Evolutionary conservation across 2,113 vertebrate species (phyloP).

Genomic region (Pipa parva): DNA sequence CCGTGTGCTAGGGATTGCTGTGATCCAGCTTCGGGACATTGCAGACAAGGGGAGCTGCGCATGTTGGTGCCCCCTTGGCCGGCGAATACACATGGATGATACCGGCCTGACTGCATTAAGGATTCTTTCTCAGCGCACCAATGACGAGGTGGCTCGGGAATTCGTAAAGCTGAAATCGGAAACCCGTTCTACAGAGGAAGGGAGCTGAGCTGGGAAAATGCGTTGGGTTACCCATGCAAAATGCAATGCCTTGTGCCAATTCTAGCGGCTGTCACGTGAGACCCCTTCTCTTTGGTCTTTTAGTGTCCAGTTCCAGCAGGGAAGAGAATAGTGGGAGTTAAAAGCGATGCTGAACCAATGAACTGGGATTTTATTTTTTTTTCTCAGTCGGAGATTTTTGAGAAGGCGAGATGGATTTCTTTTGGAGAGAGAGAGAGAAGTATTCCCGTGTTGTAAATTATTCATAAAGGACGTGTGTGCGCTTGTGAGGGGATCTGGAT

Average conservation of each 20-base stretch:
- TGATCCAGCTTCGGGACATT: conserved; percentile 86
- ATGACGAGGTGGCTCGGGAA: conserved; percentile 93
- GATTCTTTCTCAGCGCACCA: conserved; percentile 95
- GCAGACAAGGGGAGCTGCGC: conserved; percentile 84
- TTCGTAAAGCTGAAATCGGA: conserved; percentile 96
- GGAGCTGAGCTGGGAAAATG: conserved; percentile 67
- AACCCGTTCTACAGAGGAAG: conserved; percentile 86
- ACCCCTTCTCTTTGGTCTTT: background rate
- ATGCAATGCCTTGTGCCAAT: conserved; percentile 53
- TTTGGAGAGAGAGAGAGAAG: background rate
- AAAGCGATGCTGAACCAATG: no score
- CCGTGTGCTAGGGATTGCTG: conserved; percentile 80
- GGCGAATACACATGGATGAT: conserved; percentile 88
- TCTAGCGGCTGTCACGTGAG: conserved; percentile 15
- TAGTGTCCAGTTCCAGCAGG: background rate
- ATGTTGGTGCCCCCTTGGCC: conserved; percentile 89
- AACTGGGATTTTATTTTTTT: background rate
- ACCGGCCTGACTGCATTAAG: conserved; percentile 89
- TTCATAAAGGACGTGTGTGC: conserved; percentile 9
- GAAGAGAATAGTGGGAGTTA: background rate
- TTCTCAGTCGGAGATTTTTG: background rate
- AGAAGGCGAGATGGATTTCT: background rate
- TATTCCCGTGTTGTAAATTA: conserved; percentile 21
- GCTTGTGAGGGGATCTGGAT: background rate
- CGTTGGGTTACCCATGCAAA: conserved; percentile 43